These are phyloP conservation scores for Eupithecia exiguata DNA, from an alignment of 2,888 invertebrate species.

Conservation along the genomic window DNA sequence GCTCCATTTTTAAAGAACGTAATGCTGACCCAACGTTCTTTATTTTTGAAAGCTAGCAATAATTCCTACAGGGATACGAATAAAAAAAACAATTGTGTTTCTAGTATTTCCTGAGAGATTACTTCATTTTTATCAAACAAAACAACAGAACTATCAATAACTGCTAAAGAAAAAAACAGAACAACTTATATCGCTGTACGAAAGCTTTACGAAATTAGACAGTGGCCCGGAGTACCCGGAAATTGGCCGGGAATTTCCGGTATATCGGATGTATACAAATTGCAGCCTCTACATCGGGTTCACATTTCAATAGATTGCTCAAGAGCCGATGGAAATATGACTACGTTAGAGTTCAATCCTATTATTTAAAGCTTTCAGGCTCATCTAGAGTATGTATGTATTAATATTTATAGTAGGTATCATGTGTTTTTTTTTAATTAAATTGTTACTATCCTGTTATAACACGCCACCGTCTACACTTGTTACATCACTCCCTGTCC, in stretches of 20 bases:
- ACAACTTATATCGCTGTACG: conserved; percentile 7
- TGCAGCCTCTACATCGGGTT: conserved; percentile 26
- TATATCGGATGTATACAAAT: conserved; percentile 36
- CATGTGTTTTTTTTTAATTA: too few species aligned
- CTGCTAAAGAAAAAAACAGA: background rate
- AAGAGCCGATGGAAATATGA: conserved; percentile 15
- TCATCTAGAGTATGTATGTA: too few species aligned
- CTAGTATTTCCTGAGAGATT: background rate
- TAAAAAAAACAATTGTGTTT: background rate
- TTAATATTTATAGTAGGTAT: too few species aligned
- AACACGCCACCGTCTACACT: too few species aligned
- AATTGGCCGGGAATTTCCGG: conserved; percentile 39
- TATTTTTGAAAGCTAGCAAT: background rate
- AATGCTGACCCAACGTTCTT: background rate
- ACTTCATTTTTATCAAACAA: background rate
- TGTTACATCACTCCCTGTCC: too few species aligned
- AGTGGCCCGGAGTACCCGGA: conserved; percentile 34
- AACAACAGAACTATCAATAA: background rate
- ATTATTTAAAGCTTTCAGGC: background rate
- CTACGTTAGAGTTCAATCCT: background rate
- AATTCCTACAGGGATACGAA: background rate
- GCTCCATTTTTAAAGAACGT: background rate
- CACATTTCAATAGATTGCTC: conserved; percentile 29
- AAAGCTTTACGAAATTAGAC: conserved; percentile 30
- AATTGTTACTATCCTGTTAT: too few species aligned